phyloP scores from a whole-genome alignment of 2,888 invertebrate genomes.

The Andrena flavipes region DNA sequence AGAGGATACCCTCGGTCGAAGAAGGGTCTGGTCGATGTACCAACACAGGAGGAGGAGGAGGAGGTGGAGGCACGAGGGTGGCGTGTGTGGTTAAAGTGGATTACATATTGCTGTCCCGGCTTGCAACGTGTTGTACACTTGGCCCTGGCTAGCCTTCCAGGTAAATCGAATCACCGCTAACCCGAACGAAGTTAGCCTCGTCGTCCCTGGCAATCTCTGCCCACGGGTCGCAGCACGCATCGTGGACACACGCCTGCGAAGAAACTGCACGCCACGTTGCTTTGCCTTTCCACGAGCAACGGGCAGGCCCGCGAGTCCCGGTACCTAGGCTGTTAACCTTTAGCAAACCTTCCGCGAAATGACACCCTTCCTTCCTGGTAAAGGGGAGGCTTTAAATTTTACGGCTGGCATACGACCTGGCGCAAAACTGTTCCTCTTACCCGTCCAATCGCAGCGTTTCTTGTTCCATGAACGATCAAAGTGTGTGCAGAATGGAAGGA shows the following conservation, averaged over 20 bases:
- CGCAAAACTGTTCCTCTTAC: not conserved
- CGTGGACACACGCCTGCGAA: constrained; percentile 50
- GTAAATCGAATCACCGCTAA: constrained; percentile 82
- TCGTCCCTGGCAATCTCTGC: constrained; percentile 69
- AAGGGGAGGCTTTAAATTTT: constrained; percentile 16
- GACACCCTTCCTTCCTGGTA: constrained; percentile 9
- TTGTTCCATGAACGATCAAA: too few relatives aligned
- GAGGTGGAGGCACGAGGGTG: constrained; percentile 15
- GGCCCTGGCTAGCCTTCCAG: constrained; percentile 72
- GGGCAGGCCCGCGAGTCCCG: too few relatives aligned
- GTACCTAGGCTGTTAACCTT: constrained; percentile 4
- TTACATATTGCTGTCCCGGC: constrained; percentile 77
- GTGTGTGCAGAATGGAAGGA: too few relatives aligned
- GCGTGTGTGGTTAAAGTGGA: constrained; percentile 78
- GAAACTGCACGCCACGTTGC: constrained; percentile 17
- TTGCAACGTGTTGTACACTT: constrained; percentile 70
- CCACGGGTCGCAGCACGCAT: constrained; percentile 27
- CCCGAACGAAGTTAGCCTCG: constrained; percentile 79
- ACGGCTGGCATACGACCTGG: constrained; percentile 6
- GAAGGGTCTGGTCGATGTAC: constrained; percentile 2
- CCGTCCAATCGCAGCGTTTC: not conserved
- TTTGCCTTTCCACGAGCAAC: not conserved
- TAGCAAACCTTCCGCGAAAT: constrained; percentile 29
- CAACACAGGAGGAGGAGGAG: constrained; percentile 2
- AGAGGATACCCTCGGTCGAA: not conserved